Evolutionary conservation across 2,113 vertebrate genomes (phyloP).

Genomic region (Emydura subglobosa): DNA sequence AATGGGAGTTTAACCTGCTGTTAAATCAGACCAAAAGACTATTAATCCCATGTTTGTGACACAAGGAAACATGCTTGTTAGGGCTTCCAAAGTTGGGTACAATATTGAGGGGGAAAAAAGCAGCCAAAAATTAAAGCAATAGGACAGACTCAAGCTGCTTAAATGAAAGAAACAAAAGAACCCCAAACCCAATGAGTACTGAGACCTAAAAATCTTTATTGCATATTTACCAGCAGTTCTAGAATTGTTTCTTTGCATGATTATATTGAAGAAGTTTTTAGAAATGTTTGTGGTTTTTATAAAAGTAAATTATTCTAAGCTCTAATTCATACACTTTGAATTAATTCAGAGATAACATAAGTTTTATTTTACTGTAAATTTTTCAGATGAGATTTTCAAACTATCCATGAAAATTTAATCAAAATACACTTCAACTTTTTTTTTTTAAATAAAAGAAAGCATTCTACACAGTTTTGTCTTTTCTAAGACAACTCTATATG

Average conservation of each 20-base stretch:
- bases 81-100: not conserved
- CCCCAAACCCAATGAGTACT: not conserved
- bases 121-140: not conserved
- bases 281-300: not conserved
- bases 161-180: not conserved
- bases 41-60: not conserved
- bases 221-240: not conserved
- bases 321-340: not conserved
- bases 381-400: not conserved
- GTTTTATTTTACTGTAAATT: not conserved
- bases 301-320: not conserved
- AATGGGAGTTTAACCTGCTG: not conserved
- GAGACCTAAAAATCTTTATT: not conserved
- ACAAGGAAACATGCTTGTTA: not conserved
- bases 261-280: not conserved
- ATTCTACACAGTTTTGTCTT: slow-evolving; percentile 3
- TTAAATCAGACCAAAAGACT: not conserved
- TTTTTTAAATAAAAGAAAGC: slow-evolving; percentile 5
- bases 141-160: not conserved
- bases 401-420: not conserved
- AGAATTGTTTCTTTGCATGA: not conserved
- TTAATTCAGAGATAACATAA: not conserved
- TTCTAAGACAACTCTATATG: slow-evolving; percentile 55
- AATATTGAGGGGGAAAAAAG: not conserved
- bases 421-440: slow-evolving; percentile 3